These are phyloP conservation scores for Sycophila sp. DNA, from an alignment of 1,140 invertebrate genomes.

Conservation along the genomic window DNA sequence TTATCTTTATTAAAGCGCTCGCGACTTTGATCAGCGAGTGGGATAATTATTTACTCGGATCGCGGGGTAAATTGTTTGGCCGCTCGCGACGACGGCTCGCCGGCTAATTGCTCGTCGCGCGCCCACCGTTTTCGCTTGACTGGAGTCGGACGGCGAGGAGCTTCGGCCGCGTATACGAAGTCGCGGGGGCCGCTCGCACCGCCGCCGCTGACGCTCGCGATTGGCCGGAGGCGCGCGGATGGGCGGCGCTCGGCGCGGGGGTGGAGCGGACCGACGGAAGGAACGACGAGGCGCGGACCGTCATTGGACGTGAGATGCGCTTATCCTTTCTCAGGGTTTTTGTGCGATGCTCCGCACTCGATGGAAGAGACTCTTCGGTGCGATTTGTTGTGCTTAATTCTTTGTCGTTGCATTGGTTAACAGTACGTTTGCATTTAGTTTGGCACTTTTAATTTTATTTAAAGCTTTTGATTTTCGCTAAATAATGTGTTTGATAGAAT, in stretches of 20 bases:
- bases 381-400: too few relatives aligned
- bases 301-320: slow-evolving; percentile 18
- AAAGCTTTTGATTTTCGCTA: too few relatives aligned
- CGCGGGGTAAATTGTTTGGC: slow-evolving; percentile 12
- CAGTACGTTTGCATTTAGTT: too few relatives aligned
- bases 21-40: neutral
- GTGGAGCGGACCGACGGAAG: neutral
- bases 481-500: too few relatives aligned
- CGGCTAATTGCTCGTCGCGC: neutral
- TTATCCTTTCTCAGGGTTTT: too few relatives aligned
- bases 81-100: neutral
- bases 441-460: too few relatives aligned
- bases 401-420: too few relatives aligned
- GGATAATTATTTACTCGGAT: slow-evolving; percentile 24
- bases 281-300: neutral
- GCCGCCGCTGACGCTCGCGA: neutral
- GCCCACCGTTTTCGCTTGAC: slow-evolving; percentile 4
- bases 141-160: neutral
- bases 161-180: neutral
- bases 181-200: too few relatives aligned
- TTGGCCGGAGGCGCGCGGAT: neutral
- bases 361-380: neutral
- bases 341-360: too few relatives aligned
- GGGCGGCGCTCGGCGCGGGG: neutral
- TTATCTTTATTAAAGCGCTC: neutral